phyloP scores from a whole-genome alignment of 1,140 invertebrate species.

The Adelges cooleyi region DNA sequence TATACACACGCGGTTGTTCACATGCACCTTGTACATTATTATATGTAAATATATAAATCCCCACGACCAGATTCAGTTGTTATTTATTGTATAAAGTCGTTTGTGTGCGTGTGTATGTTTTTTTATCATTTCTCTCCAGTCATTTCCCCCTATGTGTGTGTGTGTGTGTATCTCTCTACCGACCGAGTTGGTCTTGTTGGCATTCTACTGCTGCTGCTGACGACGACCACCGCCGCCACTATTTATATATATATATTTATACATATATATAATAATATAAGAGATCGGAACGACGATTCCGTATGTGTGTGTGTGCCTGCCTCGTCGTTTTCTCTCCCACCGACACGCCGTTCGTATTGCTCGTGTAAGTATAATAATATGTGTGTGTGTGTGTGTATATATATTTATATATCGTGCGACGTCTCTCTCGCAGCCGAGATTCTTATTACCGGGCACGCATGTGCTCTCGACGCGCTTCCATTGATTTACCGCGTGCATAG shows the following conservation, averaged over 20 bases:
- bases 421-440: not conserved
- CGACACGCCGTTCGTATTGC: not conserved
- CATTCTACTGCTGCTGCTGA: conserved; percentile 22
- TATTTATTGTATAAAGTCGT: conserved; percentile 29
- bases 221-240: not conserved
- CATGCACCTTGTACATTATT: conserved; percentile 23
- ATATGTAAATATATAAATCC: conserved; percentile 29
- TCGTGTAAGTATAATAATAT: not conserved
- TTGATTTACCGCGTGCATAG: conserved; percentile 12
- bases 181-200: conserved; percentile 19
- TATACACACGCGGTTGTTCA: not conserved
- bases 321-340: not conserved
- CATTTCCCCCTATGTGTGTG: conserved; percentile 26
- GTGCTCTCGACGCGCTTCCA: not conserved
- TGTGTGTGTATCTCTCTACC: conserved; percentile 11
- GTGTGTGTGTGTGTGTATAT: not conserved
- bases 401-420: not conserved
- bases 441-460: too few relatives aligned
- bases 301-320: not conserved
- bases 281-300: conserved; percentile 16
- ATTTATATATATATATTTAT: not conserved
- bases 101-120: conserved; percentile 1
- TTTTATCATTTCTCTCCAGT: conserved; percentile 3
- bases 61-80: conserved; percentile 25
- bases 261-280: conserved; percentile 8